Conservation (phyloP, 2,113 vertebrate genomes). For the Leptocoma aspasia region DNA sequence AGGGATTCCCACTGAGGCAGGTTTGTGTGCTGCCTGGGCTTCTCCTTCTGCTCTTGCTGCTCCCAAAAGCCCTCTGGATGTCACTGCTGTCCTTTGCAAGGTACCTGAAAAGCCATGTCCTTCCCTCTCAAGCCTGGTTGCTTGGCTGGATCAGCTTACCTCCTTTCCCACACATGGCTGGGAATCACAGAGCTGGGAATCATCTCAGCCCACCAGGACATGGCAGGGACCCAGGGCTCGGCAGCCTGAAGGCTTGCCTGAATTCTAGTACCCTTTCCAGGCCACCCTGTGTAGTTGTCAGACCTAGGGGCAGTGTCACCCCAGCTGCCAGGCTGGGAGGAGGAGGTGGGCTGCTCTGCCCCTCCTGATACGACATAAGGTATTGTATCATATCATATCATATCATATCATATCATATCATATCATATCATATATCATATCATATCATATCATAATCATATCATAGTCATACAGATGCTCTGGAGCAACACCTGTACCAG, state of each 20-base stretch:
- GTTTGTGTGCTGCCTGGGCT: neutral
- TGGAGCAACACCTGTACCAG: neutral
- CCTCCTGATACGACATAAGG: neutral
- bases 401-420: neutral
- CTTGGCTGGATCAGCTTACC: neutral
- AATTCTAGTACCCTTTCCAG: neutral
- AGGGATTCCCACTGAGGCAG: rapidly evolving
- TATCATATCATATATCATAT: neutral
- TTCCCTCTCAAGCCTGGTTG: rapidly evolving
- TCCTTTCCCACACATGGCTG: neutral
- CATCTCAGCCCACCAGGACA: rapidly evolving
- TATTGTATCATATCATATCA: neutral
- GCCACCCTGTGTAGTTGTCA: rapidly evolving
- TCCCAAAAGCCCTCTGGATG: neutral
- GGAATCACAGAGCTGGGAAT: neutral
- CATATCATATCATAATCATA: neutral
- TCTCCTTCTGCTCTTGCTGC: neutral
- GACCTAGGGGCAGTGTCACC: neutral
- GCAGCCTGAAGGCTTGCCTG: neutral
- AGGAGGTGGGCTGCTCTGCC: neutral
- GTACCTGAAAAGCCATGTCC: neutral
- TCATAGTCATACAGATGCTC: too few species aligned
- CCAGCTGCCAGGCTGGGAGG: neutral
- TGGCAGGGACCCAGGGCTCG: rapidly evolving
- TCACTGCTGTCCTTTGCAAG: neutral